Evolutionary conservation across 2,797 vertebrate species (phyloP).

Genomic region (Allobates femoralis): DNA sequence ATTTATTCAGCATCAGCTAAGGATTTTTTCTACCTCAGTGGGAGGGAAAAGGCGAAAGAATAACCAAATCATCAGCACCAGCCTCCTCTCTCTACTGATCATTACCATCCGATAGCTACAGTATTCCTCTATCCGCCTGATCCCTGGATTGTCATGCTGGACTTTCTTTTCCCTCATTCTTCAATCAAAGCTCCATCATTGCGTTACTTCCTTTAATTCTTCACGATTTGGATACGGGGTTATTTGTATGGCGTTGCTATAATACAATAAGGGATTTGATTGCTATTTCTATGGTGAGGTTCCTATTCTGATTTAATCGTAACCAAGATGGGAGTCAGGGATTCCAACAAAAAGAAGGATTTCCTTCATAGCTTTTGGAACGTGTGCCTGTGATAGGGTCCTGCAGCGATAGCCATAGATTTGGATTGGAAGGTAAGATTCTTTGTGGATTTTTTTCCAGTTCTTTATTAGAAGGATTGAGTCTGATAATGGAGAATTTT

Average conservation of each 20-base stretch:
- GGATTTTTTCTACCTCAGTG: slow-evolving; percentile 75
- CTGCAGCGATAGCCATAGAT: slow-evolving; percentile 96
- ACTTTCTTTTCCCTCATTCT: slow-evolving; percentile 68
- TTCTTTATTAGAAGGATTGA: slow-evolving; percentile 61
- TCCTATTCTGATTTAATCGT: slow-evolving; percentile 84
- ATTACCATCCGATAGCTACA: slow-evolving; percentile 66
- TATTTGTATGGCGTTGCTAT: slow-evolving; percentile 28
- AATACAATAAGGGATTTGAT: slow-evolving; percentile 41
- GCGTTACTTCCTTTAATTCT: slow-evolving; percentile 48
- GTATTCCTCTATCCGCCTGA: slow-evolving; percentile 67
- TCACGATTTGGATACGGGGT: slow-evolving; percentile 1
- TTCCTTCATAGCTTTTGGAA: slow-evolving; percentile 78
- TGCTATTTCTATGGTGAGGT: slow-evolving; percentile 34
- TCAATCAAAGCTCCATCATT: slow-evolving; percentile 42
- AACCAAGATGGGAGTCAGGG: slow-evolving; percentile 86
- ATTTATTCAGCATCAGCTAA: slow-evolving; percentile 80
- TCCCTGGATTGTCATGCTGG: slow-evolving; percentile 67
- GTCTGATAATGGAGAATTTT: slow-evolving; percentile 62
- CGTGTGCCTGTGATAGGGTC: slow-evolving; percentile 86
- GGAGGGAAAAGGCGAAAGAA: slow-evolving; percentile 68
- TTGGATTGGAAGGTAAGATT: slow-evolving; percentile 96
- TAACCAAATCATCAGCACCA: slow-evolving; percentile 67
- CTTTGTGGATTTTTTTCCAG: slow-evolving; percentile 63
- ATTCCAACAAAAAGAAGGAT: slow-evolving; percentile 83
- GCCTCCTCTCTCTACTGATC: slow-evolving; percentile 63